Base-by-base conservation (phyloP, 1,140 invertebrate genomes). In the Drosophila ironensis region DNA sequence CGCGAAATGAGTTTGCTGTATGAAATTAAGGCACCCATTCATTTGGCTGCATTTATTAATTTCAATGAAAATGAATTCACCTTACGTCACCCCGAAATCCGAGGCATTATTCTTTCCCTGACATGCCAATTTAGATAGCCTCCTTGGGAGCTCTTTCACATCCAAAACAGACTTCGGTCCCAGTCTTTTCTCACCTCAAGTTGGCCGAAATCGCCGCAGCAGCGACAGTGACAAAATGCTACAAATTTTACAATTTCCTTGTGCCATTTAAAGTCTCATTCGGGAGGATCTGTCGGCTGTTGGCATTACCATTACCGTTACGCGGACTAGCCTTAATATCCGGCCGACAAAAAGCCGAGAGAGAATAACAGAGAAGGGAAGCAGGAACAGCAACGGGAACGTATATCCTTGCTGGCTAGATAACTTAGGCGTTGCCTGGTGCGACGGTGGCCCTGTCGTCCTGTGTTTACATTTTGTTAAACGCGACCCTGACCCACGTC, bases 231-330 rank as follows among this genome's bases (percentile, higher is more conserved):
- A 66, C 41, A 73, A 82, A 84, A 77, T 70, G 61, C 68, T 70
- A 84, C 77, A 82, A 82, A 82, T 82, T 78, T 67, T 71, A 84
- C 73, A 84, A 82, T 84, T 82, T 82, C 80, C 78, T 70, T 52
- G 61, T 57, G 66, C 59, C 71, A 61, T 76, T 81, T 64, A 33
- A 50, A 40, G 51, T 48, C 51, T 57, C 45, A 25, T 53, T 57
- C 60, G 57, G 46, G 45, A 54, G 54, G 47, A 60, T 63, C 78
- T 63, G 57, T n/a, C 61, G 78, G 77, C 78, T 74, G 78, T 86
- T 82, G 74, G 74, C 80, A 53, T 67, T 73, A 59, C 64, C 70
- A 78, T 82, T 82, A 84, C 69, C 54, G 54, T 74, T 48, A 73
- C 73, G 78, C 70, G 73, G 73, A 78, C 73, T 82, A 77, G 64